Evolutionary conservation across 1,140 invertebrate genomes (phyloP).

Genomic region (Papilio dardanus): DNA sequence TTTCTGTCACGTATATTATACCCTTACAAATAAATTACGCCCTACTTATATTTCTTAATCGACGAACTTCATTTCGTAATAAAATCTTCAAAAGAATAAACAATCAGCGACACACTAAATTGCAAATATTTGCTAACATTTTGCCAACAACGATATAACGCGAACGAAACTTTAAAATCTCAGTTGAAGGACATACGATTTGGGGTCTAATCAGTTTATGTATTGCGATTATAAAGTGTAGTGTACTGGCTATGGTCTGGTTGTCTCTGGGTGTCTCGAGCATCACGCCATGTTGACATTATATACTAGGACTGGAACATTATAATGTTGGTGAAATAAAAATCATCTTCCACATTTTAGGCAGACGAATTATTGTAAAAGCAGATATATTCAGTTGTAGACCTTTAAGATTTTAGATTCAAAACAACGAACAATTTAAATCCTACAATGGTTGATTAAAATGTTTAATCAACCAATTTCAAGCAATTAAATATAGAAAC

Average conservation of each 20-base stretch:
- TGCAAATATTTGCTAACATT: background rate
- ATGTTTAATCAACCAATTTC: background rate
- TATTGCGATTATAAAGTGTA: background rate
- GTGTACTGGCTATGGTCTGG: too few species aligned
- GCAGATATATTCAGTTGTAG: too few species aligned
- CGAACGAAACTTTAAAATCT: too few species aligned
- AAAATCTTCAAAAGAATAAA: background rate
- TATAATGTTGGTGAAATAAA: too few species aligned
- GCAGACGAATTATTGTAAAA: background rate
- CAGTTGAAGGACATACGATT: too few species aligned
- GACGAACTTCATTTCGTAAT: background rate
- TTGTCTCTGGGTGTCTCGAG: too few species aligned
- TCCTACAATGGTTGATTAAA: background rate
- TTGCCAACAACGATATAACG: too few species aligned
- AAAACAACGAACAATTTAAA: background rate
- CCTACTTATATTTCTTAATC: constrained; percentile 26
- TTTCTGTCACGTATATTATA: constrained; percentile 29
- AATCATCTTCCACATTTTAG: too few species aligned
- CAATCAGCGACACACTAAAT: background rate
- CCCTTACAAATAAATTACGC: constrained; percentile 27
- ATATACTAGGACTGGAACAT: too few species aligned
- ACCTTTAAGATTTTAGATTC: background rate
- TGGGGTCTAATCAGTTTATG: background rate
- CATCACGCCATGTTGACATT: too few species aligned
- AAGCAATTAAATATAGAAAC: background rate